Evolutionary conservation across 2,888 invertebrate genomes (phyloP), one percentile per base, ranked within the genome.

Genomic region (Adineta ricciae): DNA sequence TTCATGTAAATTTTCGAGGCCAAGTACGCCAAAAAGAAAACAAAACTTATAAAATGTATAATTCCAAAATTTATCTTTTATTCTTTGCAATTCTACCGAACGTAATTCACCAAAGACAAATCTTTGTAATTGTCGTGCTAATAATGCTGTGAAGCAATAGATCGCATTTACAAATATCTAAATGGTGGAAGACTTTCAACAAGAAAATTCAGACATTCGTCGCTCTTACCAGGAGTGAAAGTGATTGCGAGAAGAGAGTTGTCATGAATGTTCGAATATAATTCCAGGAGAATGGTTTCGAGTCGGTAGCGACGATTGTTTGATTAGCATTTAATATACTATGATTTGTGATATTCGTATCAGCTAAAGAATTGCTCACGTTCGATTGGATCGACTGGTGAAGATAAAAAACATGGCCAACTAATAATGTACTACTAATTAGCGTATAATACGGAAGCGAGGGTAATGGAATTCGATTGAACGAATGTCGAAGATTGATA

Each of bases 1-100:
- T 90, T 95, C 95, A 89, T 95, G 95, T 92, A 95, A 93, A 90
- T 94, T 94, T 91, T 95, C 95, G 50, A 95, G 95, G 91, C 95
- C 95, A 90, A 96, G 93, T 86, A 96, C 95, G 84, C 95, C 95
- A 90, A 96, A 96, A 86, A 96, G 94, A 91, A 96, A 95, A 89
- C 96, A 95, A 91, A 96, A 95, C 91, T 96, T 96, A 92, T 96
- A 95, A 91, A 96, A 95, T 64, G 95, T 93, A 90, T 94, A 95
- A 92, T 95, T 95, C 95, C 95, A 95, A 91, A 96, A 94, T 91
- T 95, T 95, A 92, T 96, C 95, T 89, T 94, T 94, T 87, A 95
- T 92, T 89, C 95, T 95, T 91, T 94, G 94, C 88, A 94, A 93
- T 91, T 96, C 96, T 11, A 94, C 93, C 84, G 94, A 94, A 86